These are phyloP conservation scores for Elymnias hypermnestra DNA, from an alignment of 1,140 invertebrate species.

Conservation along the genomic window DNA sequence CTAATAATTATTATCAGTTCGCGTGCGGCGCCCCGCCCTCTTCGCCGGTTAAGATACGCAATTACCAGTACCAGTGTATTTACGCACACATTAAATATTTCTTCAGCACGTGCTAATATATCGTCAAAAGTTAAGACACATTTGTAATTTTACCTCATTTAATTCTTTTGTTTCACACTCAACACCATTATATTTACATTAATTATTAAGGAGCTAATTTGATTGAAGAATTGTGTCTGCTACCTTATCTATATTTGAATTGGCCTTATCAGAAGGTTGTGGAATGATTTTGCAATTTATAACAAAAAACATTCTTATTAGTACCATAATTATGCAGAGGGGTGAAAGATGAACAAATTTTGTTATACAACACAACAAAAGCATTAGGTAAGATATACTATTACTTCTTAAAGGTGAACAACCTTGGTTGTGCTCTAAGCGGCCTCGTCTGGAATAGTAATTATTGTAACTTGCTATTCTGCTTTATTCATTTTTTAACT, in stretches of 20 bases:
- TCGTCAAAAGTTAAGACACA: constrained; percentile 13
- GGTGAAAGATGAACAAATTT: no score
- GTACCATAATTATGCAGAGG: no score
- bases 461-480: constrained; percentile 35
- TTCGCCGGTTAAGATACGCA: constrained; percentile 38
- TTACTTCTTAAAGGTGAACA: constrained; percentile 65
- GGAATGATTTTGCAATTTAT: neutral
- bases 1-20: constrained; percentile 72
- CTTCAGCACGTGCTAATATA: constrained; percentile 39
- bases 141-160: neutral
- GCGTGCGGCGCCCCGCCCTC: constrained; percentile 54
- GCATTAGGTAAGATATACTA: constrained; percentile 50
- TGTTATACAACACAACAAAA: constrained; percentile 32
- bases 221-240: neutral
- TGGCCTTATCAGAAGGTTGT: neutral
- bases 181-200: no score
- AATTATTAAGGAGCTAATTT: no score
- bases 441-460: constrained; percentile 62
- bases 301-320: neutral
- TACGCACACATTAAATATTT: constrained; percentile 23
- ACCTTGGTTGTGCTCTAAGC: constrained; percentile 44
- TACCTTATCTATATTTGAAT: neutral
- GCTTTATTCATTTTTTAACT: neutral
- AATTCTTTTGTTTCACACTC: no score
- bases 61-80: constrained; percentile 33